Base-by-base conservation (phyloP, 2,888 invertebrate genomes). In the Hemaris fuciformis region DNA sequence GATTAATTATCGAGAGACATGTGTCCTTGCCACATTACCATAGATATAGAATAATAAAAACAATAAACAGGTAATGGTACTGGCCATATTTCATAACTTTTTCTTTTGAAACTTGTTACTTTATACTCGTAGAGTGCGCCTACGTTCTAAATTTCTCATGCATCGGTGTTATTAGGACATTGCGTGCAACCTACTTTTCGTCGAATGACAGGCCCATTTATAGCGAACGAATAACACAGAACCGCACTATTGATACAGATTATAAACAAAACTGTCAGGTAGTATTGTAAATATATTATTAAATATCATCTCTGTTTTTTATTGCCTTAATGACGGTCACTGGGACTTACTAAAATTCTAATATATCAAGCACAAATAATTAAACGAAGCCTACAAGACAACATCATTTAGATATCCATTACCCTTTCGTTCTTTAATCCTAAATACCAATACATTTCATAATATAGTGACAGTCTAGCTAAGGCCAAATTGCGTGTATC, bases 141-240 rank as follows among this genome's bases (percentile, higher is more conserved):
- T 53, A 4, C 18, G 18, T 27, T 53, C 53, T 31, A 53, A 53
- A 53, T 53, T 53, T 53, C 53, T 53, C 31, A 53, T 53, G 53
- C 31, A 53, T 53, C 18, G 53, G 53, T 53, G 53, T 53, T 53
- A 53, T 53, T 53, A 53, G 53, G 31, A 53, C 53, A 18, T 53
- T 53, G 53, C 53, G 53, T 53, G 53, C 53, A 53, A 53, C 53
- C 53, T 53, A 53, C 53, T 31, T 53, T 53, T 53, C 53, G 31
- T 53, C 31, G 53, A 53, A 53, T 53, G 53, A 53, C 53, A 53
- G 18, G 27, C 31, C 53, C 27, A 53, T 53, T 53, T 53, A 53
- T 53, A 31, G 31, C 10, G 31, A 53, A 53, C 10, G 27, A 53
- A 48, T 48, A 48, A 53, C 18, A 53, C 27, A 31, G 25, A 25